Evolutionary conservation across 2,797 vertebrate species (phyloP).

Genomic region (Enteromius viviparus): DNA sequence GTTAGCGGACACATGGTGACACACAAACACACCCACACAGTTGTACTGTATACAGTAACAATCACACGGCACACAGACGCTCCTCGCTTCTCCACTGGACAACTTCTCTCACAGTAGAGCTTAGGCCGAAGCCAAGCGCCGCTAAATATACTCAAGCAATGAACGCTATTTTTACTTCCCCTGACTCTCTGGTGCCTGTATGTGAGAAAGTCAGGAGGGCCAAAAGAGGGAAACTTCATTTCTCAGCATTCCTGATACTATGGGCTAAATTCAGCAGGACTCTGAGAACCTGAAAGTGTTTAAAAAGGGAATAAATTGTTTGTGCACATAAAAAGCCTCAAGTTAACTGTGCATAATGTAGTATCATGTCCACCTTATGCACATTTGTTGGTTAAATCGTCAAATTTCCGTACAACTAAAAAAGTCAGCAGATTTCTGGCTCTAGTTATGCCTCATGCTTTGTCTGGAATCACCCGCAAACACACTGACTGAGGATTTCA

Average conservation of each 20-base stretch:
- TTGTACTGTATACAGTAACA: constrained; percentile 37
- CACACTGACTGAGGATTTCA: neutral
- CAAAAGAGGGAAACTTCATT: constrained; percentile 48
- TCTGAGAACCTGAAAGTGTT: constrained; percentile 35
- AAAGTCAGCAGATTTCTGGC: neutral
- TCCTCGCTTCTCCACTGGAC: constrained; percentile 52
- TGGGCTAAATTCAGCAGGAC: constrained; percentile 48
- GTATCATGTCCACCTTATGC: neutral
- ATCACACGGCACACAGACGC: constrained; percentile 40
- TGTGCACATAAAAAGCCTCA: neutral
- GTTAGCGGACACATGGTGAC: constrained; percentile 38
- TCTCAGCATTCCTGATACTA: constrained; percentile 56
- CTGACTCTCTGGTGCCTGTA: constrained; percentile 51
- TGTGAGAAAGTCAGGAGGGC: constrained; percentile 36
- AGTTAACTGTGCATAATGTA: neutral
- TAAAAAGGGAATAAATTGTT: constrained; percentile 6
- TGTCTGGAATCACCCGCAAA: neutral
- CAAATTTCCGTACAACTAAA: neutral
- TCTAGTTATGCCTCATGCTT: neutral
- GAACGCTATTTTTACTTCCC: constrained; percentile 74
- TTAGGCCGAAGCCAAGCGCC: constrained; percentile 57
- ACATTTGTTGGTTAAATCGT: neutral
- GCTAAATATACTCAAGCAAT: constrained; percentile 77
- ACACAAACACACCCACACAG: constrained; percentile 30
- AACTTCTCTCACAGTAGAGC: constrained; percentile 64